Base-by-base conservation (phyloP, 2,888 invertebrate species). In the Clostera curtula region DNA sequence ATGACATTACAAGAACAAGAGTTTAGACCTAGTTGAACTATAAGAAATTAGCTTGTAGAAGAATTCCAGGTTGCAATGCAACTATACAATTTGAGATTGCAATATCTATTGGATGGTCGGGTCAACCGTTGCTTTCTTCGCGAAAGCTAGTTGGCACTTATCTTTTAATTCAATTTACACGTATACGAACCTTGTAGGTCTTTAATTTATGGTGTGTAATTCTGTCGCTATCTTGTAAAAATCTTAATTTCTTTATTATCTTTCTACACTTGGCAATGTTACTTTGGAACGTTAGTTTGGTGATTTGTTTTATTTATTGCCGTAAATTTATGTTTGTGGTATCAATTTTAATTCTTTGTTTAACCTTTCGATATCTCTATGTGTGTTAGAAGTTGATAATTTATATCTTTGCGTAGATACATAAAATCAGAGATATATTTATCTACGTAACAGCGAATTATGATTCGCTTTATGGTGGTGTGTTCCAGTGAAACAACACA, bases 111-210 rank as follows among this genome's bases (percentile, higher is more conserved):
- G 31, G 43, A 14, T 28, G 23, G 21, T 25, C 6, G 49, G 67
- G 65, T 69, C 71, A 68, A 63, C 57, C 52, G 43, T 50, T 25
- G 22, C 51, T 63, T 70, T 62, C 65, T 69, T 66, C 56, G 60
- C 61, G 41, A 68, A 66, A 59, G 56, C 56, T 57, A 33, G 52
- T 49, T 56, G 49, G 56, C 52, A 59, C 61, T 71, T 76, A 76
- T 77, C 74, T 73, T 67, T 68, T 73, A 74, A 76, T 76, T 76
- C 66, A 74, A 74, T 75, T 73, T 74, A 73, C 69, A 72, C 60
- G 56, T 54, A 56, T 68, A 59, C 55, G 41, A 34, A 41, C 47
- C 63, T 58, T 64, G 67, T 70, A 66, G 56, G 63, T 59, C 50
- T 51, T 58, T 66, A 58, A 73, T 73, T 69, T 73, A 74, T 72